Evolutionary conservation across 2,888 invertebrate genomes (phyloP), one percentile per base, ranked within the genome.

Genomic region (Drosophila anomalata): DNA sequence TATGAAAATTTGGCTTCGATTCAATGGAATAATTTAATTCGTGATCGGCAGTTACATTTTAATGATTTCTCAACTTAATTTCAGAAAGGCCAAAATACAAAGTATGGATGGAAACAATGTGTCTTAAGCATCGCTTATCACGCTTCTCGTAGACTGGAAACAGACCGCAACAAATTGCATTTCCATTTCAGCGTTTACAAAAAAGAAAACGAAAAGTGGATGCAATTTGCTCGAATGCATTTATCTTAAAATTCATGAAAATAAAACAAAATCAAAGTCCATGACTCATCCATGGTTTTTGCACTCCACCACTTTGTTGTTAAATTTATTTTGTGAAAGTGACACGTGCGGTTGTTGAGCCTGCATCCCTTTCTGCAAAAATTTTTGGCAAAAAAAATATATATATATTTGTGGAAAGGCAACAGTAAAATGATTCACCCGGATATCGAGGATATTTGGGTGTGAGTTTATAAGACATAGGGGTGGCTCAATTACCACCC

Each of bases 151-250:
- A 50, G 44, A 47, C 60, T 44, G 58, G 26, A 74, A 77, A 55
- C 82, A 80, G 79, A 80, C 74, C 85, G 76, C 78, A 82, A 85
- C 79, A 69, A 71, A 72, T 69, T 76, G 76, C 85, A 81, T 79
- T 73, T 74, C 59, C 61, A 73, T 74, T 83, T 82, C 69, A 61
- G 41, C 33, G 42, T 68, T 52, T 57, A 14, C 12, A 17, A 50
- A 56, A 67, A 56, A 17, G 29, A 48, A 66, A 62, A 62, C 24
- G 46, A 75, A 78, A 75, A 71, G 56, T 56, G 76, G 72, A 81
- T 63, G 63, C 53, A 63, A n/a, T 65, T 63, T 52, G 63, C 44
- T 65, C 29, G 44, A 65, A 65, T 63, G 58, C 58, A 63, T 63
- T 63, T 65, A 36, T 29, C 52, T 63, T 14, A 20, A 39, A 46